A percentile compares a stretch with the other conserved stretches of the same genome.
Conservation (phyloP, 2,113 vertebrate species). For the Notechis scutatus region DNA sequence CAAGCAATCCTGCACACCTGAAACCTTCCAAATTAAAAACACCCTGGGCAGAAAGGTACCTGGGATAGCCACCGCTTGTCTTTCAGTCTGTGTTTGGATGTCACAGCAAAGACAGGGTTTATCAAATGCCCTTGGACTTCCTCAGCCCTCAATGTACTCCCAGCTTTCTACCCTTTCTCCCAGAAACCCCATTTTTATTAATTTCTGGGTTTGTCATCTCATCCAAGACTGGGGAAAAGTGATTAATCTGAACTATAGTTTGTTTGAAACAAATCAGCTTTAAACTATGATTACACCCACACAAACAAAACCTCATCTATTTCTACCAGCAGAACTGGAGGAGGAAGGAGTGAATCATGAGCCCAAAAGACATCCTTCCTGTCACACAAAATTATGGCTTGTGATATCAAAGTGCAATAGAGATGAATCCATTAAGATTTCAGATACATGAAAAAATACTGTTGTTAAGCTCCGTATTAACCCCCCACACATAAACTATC, state of each 20-base stretch:
- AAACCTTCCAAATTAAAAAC: neutral
- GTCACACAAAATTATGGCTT: neutral
- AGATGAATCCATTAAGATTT: neutral
- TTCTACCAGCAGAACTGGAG: neutral
- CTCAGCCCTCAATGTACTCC: neutral
- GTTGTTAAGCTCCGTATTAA: neutral
- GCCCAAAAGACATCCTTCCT: neutral
- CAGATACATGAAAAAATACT: conserved; percentile 3
- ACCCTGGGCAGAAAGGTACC: no score
- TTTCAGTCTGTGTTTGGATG: neutral
- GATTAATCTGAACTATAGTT: neutral
- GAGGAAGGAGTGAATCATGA: neutral
- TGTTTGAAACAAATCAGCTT: neutral
- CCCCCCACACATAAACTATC: neutral
- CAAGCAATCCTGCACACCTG: neutral
- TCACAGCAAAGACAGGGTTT: neutral
- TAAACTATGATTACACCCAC: neutral
- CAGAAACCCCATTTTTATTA: neutral
- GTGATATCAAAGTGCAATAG: neutral
- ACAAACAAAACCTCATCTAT: neutral
- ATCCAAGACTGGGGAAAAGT: neutral
- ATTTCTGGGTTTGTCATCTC: neutral
- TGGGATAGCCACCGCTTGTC: neutral
- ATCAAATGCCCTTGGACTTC: neutral
- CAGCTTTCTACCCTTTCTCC: neutral